Base-by-base conservation (phyloP, 2,797 vertebrate species). In the Limosa lapponica region DNA sequence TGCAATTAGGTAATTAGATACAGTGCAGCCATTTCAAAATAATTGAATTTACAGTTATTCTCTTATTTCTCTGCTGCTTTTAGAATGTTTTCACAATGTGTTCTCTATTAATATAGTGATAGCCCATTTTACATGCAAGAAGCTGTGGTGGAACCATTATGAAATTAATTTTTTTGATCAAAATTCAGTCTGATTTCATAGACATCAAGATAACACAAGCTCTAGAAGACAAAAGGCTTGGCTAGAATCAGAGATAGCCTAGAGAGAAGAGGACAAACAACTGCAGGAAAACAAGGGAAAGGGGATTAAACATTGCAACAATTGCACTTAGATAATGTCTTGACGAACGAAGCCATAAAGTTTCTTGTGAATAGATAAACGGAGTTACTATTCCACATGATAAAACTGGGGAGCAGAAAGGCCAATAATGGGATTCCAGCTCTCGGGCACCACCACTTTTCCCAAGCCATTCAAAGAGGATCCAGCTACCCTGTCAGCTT, bases 1-100 rank as follows among this genome's bases (percentile, higher is more conserved):
- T 62, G 17, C 48, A 94, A 93, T 93, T 78, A 95, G 57, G 48
- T 95, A 80, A 95, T 69, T 85, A 86, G 64, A 49, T 89, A 30
- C 55, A 81, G 41, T 59, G 30, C 71, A 66, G 65, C 6, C 85
- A 43, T 89, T 94, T 93, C 27, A 78, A 89, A 87, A 82, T 84
- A 92, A 82, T 43, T 75, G 27, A 90, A 93, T 66, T 85, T 91
- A 57, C 37, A 64, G 62, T 37, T 80, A 36, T 18, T 87, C 37
- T 55, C 28, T n/a, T 44, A 46, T 55, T 85, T 78, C 8, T 78
- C 6, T 41, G 28, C 30, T 39, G 12, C 16, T 80, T 86, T 92
- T 89, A 52, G 54, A 70, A 66, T 49, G 19, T 54, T 90, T 82
- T 74, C 84, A 71, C 20, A 19, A 30, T 7, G 16, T 32, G 27